A percentile compares a stretch with the other conserved stretches of the same genome.
These are phyloP conservation scores for Parnassius orleans DNA, from an alignment of 2,888 invertebrate genomes.

Conservation along the genomic window DNA sequence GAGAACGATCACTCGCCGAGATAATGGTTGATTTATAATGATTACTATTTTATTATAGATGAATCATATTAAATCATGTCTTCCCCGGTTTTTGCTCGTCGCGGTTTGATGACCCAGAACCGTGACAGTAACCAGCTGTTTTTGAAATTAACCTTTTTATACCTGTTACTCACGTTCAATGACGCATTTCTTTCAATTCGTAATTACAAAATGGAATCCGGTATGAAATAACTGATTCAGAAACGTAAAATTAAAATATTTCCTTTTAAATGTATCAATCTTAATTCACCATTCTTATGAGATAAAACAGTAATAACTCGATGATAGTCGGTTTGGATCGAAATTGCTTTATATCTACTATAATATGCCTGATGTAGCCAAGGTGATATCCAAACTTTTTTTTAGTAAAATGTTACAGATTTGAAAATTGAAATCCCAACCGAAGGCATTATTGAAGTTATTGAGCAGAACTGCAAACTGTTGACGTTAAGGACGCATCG, in stretches of 20 bases:
- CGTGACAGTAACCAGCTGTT: conserved; percentile 29
- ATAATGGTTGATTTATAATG: conserved; percentile 71
- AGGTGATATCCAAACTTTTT: too few species aligned
- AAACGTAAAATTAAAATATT: conserved; percentile 23
- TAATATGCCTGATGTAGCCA: too few species aligned
- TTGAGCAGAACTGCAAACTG: too few species aligned
- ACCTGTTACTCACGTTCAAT: conserved; percentile 21
- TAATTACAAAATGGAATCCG: conserved; percentile 22
- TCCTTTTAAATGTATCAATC: background rate
- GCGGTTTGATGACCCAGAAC: conserved; percentile 44
- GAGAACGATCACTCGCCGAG: conserved; percentile 56
- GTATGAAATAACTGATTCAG: conserved; percentile 11
- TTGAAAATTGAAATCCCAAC: too few species aligned
- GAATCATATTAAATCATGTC: conserved; percentile 62
- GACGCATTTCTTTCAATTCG: conserved; percentile 21
- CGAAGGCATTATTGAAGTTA: too few species aligned
- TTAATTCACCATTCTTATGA: background rate
- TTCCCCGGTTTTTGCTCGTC: conserved; percentile 39
- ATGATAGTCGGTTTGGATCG: too few species aligned
- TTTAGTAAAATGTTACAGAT: too few species aligned
- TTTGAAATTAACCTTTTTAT: conserved; percentile 22
- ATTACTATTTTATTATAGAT: conserved; percentile 67
- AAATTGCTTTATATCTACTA: too few species aligned
- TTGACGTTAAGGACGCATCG: too few species aligned
- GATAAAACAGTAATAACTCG: background rate